phyloP scores from a whole-genome alignment of 2,113 vertebrate species.

The Nerophis ophidion region DNA sequence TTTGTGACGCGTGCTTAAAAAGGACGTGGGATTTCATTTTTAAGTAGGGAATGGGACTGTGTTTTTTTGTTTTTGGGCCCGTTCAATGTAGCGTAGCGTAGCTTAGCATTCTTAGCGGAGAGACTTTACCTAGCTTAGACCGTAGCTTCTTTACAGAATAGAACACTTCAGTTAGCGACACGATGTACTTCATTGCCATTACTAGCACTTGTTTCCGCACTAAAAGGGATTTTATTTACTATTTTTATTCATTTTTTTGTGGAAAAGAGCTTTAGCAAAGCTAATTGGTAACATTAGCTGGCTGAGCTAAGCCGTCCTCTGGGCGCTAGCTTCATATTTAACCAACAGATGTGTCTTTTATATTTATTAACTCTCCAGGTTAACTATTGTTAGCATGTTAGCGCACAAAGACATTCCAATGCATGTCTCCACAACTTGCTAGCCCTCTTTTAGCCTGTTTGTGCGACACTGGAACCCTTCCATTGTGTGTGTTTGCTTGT shows the following conservation, averaged over 20 bases:
- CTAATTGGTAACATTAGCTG: neutral
- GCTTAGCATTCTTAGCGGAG: too few species aligned
- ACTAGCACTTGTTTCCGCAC: too few species aligned
- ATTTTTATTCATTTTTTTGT: too few species aligned
- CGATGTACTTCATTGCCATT: too few species aligned
- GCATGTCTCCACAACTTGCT: constrained; percentile 15
- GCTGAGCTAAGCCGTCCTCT: neutral
- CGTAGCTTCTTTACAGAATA: too few species aligned
- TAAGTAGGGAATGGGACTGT: too few species aligned
- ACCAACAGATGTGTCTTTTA: neutral
- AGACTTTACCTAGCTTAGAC: too few species aligned
- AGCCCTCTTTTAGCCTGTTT: neutral
- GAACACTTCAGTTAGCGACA: too few species aligned
- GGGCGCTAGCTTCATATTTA: neutral
- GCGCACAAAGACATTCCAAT: constrained; percentile 26
- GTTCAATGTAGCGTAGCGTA: too few species aligned
- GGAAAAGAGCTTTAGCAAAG: neutral
- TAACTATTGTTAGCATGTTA: constrained; percentile 15
- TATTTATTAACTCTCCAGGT: constrained; percentile 16
- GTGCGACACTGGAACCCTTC: constrained; percentile 18
- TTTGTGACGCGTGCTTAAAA: neutral
- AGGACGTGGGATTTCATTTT: neutral
- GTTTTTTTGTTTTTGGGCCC: too few species aligned
- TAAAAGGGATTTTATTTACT: too few species aligned
- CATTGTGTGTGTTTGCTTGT: constrained; percentile 11